Base-by-base conservation (phyloP, 2,888 invertebrate genomes). In the Idaea aversata region DNA sequence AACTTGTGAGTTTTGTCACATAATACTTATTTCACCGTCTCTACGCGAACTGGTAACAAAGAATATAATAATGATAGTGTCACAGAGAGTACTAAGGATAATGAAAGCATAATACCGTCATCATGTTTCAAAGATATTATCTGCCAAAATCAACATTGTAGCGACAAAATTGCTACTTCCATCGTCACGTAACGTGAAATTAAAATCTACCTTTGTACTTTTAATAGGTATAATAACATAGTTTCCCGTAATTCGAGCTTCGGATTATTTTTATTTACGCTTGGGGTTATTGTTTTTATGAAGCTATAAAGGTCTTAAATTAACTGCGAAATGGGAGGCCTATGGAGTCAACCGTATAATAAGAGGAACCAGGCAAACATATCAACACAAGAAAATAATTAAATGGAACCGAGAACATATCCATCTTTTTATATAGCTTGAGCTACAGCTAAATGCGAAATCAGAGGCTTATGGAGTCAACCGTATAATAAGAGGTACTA, bases 101-200 rank as follows among this genome's bases (percentile, higher is more conserved):
- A 75, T 77, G 76, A 75, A 77, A 70, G 72, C 67, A 71, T 76
- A 76, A 81, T 77, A 60, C 67, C 74, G 73, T 75, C 75, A 77
- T 81, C 77, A 73, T 74, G 72, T 70, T 75, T 66, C 76, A 74
- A 70, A 72, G 77, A 80, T 80, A 63, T 61, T 72, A 81, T 81
- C 82, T 64, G 63, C 62, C 59, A 60, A 59, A 63, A 64, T 67
- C 70, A 72, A 77, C 78, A 79, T 74, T 80, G 77, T 77, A 71
- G 72, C 77, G 73, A 77, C 76, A 75, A 78, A 77, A 78, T 78
- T 77, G 72, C 74, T 70, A 68, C 70, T 71, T 70, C 68, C 73
- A 70, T 72, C 74, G 72, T 72, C 63, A 65, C 72, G 76, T 74
- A 79, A 77, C 77, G 72, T 69, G 74, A 73, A 73, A 81, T 79